Evolutionary conservation across 2,113 vertebrate genomes (phyloP).

Genomic region (Poecilia latipinna): DNA sequence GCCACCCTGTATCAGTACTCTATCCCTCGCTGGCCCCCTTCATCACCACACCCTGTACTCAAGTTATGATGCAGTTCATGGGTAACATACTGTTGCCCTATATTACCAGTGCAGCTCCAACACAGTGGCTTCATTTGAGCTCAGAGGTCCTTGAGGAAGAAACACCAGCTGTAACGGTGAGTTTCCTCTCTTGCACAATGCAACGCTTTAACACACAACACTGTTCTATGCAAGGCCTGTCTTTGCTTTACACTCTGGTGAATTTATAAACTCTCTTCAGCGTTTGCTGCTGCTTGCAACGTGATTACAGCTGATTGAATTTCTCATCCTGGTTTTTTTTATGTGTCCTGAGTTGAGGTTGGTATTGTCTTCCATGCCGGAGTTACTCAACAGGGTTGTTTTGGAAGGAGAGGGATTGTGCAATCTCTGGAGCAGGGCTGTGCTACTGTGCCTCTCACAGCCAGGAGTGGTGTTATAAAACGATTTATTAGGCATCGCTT

Average conservation of each 20-base stretch:
- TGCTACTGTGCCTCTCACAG: slow-evolving; percentile 26
- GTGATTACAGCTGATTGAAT: slow-evolving; percentile 18
- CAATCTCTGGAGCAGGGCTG: slow-evolving; percentile 43
- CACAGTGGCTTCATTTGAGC: slow-evolving; percentile 25
- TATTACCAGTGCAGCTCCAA: slow-evolving; percentile 42
- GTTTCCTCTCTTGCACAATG: slow-evolving; percentile 38
- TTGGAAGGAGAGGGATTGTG: slow-evolving; percentile 61
- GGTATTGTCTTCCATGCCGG: slow-evolving; percentile 36
- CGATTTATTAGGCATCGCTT: background rate
- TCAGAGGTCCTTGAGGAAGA: slow-evolving; percentile 32
- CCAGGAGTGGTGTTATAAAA: slow-evolving; percentile 28
- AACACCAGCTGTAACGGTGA: slow-evolving; percentile 55
- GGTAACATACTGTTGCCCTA: slow-evolving; percentile 38
- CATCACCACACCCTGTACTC: slow-evolving; percentile 61
- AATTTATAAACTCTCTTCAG: background rate
- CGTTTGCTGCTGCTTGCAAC: slow-evolving; percentile 20
- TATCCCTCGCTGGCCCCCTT: slow-evolving; percentile 58
- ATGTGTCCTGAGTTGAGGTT: slow-evolving; percentile 13
- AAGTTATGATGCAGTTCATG: slow-evolving; percentile 58
- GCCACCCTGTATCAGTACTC: slow-evolving; percentile 36
- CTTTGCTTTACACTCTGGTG: slow-evolving; percentile 18
- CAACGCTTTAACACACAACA: slow-evolving; percentile 6
- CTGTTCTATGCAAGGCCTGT: background rate
- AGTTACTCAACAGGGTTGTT: slow-evolving; percentile 72
- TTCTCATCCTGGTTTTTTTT: slow-evolving; percentile 21